Base-by-base conservation (phyloP, 2,888 invertebrate species). In the Ditylenchus weischeri region DNA sequence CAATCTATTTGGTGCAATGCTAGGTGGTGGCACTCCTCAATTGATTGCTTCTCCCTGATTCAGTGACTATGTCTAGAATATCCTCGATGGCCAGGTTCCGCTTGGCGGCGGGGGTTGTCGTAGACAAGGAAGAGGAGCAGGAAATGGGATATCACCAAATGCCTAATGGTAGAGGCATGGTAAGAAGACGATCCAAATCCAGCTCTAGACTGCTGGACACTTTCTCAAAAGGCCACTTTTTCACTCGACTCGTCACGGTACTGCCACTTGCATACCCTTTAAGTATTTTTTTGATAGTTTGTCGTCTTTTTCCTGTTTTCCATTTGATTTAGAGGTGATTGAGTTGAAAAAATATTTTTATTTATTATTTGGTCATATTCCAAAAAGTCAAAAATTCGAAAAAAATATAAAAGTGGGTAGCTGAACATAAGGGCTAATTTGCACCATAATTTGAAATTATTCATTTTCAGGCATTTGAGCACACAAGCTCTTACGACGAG, bases 401-500 rank as follows among this genome's bases (percentile, higher is more conserved):
- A 29, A 29, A 4, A 29, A 29, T 4, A 5, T 29, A 29, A 29
- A 29, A 29, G 29, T 29, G 29, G 29, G 29, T 4, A 29, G 29
- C 5, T n/a, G n/a, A 29, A 29, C 2, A 29, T 4, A 29, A 29
- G 29, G 29, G 5, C 29, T 29, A 29, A 29, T 57, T 29, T 43
- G 8, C 15, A 15, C 43, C 15, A 43, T 10, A 43, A 21, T 58
- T 61, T 73, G 6, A 8, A 72, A 29, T 2, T 29, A 29, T 29
- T 59, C 95, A 95, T 84, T 71, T 72, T 70, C 60, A 73, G 73
- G 96, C 96, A 0, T 98, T 98, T 84, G 93, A 92, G 2, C 93
- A 94, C 84, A 98, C 96, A 0, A 90, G 93, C 0, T 89, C 90
- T 66, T 98, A 98, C 84, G 96, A 98, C 84, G 88, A 88, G 65